These are phyloP conservation scores for Aspidiotus destructor DNA, from an alignment of 2,888 invertebrate species.

Conservation along the genomic window DNA sequence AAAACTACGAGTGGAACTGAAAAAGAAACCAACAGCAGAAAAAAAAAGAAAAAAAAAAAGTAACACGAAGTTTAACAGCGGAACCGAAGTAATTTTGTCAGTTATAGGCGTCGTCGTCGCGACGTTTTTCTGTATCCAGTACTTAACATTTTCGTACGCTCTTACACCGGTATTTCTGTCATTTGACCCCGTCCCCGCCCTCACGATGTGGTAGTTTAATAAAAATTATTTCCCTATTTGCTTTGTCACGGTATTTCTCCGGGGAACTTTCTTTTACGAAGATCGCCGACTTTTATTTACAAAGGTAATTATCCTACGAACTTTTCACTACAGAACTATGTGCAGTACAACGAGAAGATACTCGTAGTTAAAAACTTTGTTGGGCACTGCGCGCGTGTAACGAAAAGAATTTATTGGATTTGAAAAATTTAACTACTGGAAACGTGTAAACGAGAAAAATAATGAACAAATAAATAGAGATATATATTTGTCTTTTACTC, in stretches of 20 bases:
- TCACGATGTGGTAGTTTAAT: constrained; percentile 10
- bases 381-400: neutral
- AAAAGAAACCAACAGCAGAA: neutral
- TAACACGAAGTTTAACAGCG: neutral
- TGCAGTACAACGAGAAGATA: neutral
- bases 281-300: constrained; percentile 28
- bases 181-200: neutral
- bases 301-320: constrained; percentile 28
- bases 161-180: neutral
- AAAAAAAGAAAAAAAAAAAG: neutral
- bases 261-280: constrained; percentile 28
- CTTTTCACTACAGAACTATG: neutral
- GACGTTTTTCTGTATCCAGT: neutral
- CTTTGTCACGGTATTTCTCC: constrained; percentile 23
- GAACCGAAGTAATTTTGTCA: constrained; percentile 4
- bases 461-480: too few relatives aligned
- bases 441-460: too few relatives aligned
- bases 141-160: constrained; percentile 2
- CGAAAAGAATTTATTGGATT: constrained; percentile 1
- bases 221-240: constrained; percentile 30
- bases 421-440: neutral
- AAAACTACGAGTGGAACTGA: neutral
- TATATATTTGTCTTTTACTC: too few relatives aligned
- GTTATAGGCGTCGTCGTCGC: neutral
- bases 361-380: neutral